Conservation (phyloP, 2,888 invertebrate species). For the Rhaphigaster nebulosa region DNA sequence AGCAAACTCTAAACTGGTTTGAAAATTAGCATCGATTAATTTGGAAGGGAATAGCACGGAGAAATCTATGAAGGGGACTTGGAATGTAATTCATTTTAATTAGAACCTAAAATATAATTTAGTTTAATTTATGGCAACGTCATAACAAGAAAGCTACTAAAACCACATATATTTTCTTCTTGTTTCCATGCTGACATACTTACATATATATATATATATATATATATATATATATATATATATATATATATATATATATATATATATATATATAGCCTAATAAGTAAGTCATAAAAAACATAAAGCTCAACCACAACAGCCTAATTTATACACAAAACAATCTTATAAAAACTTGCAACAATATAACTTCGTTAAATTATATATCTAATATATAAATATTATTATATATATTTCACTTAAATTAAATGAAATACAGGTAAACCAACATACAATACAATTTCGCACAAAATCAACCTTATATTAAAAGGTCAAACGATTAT, state of each 20-base stretch:
- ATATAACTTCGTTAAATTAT: too few species aligned
- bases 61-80: not conserved
- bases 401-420: too few species aligned
- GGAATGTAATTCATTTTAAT: not conserved
- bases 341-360: not conserved
- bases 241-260: too few species aligned
- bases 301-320: not conserved
- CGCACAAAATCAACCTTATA: too few species aligned
- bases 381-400: too few species aligned
- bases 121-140: not conserved
- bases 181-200: not conserved
- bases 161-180: not conserved
- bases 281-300: not conserved
- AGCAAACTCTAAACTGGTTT: slow-evolving; percentile 7
- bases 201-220: too few species aligned
- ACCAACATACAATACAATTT: too few species aligned
- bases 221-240: too few species aligned
- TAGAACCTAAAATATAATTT: not conserved
- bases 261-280: not conserved
- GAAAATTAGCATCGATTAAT: slow-evolving; percentile 38
- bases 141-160: not conserved
- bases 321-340: not conserved
- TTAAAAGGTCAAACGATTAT: too few species aligned
- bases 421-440: too few species aligned
- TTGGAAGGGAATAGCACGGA: not conserved